phyloP scores from a whole-genome alignment of 2,113 vertebrate species.

The Lagenorhynchus albirostris region DNA sequence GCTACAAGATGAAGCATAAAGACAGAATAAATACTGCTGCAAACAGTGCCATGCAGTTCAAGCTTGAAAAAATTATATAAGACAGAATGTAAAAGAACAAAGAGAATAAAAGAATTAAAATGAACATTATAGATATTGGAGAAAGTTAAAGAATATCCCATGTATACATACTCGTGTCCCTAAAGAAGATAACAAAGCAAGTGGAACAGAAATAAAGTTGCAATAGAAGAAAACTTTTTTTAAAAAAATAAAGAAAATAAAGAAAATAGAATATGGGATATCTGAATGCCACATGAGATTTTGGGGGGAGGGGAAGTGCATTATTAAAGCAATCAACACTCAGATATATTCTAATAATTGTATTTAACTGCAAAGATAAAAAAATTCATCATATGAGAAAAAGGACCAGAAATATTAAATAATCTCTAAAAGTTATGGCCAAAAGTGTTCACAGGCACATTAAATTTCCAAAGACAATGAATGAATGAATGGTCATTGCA shows the following conservation, averaged over 20 bases:
- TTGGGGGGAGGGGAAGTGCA: background rate
- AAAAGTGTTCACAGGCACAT: background rate
- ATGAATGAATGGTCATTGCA: background rate
- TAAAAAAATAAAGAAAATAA: background rate
- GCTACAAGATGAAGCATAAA: background rate
- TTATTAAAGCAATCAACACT: background rate
- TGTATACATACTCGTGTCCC: background rate
- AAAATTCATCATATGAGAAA: background rate
- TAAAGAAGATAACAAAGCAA: background rate
- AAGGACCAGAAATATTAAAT: background rate
- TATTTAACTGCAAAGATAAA: background rate
- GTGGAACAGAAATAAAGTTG: background rate
- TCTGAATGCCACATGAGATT: background rate
- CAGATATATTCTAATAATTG: background rate
- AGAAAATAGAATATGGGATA: background rate
- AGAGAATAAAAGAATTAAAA: background rate
- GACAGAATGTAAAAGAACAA: background rate
- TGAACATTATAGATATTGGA: background rate
- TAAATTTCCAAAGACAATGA: slow-evolving; percentile 13
- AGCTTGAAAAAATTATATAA: background rate
- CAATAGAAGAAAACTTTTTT: background rate
- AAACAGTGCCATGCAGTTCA: background rate
- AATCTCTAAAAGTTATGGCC: background rate
- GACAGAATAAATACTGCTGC: background rate
- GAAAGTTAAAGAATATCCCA: background rate